Conservation (phyloP, 2,113 vertebrate species). For the Chunga burmeisteri region DNA sequence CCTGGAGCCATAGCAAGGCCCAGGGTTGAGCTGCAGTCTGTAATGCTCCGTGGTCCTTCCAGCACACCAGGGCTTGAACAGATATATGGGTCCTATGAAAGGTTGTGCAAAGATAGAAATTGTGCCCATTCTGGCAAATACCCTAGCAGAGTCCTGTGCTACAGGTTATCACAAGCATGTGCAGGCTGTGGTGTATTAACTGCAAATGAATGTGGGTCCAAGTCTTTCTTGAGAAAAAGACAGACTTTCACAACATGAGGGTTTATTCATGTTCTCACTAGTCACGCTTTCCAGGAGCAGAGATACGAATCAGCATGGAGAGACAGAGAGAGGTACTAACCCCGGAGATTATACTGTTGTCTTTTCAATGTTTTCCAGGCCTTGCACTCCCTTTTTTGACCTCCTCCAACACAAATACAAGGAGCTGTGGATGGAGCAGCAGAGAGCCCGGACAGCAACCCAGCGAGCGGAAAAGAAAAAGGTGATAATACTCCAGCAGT, state of each 20-base stretch:
- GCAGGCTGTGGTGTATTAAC: not conserved
- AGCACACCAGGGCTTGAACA: not conserved
- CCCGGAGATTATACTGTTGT: not conserved
- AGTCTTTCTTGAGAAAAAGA: not conserved
- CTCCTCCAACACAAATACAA: slow-evolving; percentile 84
- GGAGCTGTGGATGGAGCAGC: slow-evolving; percentile 81
- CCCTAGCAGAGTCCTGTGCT: not conserved
- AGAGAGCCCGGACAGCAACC: slow-evolving; percentile 67
- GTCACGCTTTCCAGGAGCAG: not conserved
- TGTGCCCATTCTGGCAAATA: not conserved
- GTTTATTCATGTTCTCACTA: not conserved
- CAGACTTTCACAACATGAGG: not conserved
- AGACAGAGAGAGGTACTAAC: not conserved
- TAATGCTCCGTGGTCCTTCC: not conserved
- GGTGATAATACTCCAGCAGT: slow-evolving; percentile 35
- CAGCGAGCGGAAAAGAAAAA: slow-evolving; percentile 61
- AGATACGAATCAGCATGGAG: not conserved
- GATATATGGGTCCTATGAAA: not conserved
- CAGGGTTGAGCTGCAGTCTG: not conserved
- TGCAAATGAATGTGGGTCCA: not conserved
- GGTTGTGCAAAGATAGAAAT: not conserved
- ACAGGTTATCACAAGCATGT: not conserved
- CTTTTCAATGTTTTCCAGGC: slow-evolving; percentile 63
- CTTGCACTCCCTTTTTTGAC: slow-evolving; percentile 79
- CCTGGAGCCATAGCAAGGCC: not conserved